phyloP scores from a whole-genome alignment of 2,797 vertebrate genomes.

The Tenualosa thibaudeaui region DNA sequence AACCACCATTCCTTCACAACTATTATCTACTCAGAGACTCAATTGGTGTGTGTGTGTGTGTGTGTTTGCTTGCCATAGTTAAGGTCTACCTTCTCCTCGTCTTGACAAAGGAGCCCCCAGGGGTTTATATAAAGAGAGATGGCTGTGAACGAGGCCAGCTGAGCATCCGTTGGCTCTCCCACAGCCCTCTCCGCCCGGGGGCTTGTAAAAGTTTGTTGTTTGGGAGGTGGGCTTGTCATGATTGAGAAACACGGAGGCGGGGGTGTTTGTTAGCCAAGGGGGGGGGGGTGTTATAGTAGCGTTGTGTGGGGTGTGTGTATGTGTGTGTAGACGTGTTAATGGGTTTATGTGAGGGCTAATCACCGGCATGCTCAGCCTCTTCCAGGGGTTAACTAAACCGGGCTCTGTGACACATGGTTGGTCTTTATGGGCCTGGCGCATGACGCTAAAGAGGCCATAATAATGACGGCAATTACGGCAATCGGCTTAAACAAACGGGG shows the following conservation, averaged over 20 bases:
- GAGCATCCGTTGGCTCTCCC: neutral
- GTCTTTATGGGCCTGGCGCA: slow-evolving; percentile 89
- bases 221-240: slow-evolving; percentile 55
- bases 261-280: slow-evolving; percentile 19
- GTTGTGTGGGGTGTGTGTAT: slow-evolving; percentile 42
- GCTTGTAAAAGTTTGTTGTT: slow-evolving; percentile 23
- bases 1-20: slow-evolving; percentile 51
- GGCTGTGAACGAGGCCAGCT: slow-evolving; percentile 16
- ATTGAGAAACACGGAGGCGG: slow-evolving; percentile 38
- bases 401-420: slow-evolving; percentile 89
- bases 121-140: slow-evolving; percentile 57
- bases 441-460: slow-evolving; percentile 96
- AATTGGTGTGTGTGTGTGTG: slow-evolving; percentile 38
- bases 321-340: slow-evolving; percentile 59
- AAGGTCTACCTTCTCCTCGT: slow-evolving; percentile 49
- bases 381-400: slow-evolving; percentile 91
- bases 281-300: slow-evolving; percentile 52
- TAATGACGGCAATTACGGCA: slow-evolving; percentile 99
- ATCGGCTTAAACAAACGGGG: slow-evolving; percentile 97
- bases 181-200: slow-evolving; percentile 29
- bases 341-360: slow-evolving; percentile 70
- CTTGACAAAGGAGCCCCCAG: slow-evolving; percentile 57
- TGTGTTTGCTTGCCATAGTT: slow-evolving; percentile 43
- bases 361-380: slow-evolving; percentile 66
- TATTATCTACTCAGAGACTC: slow-evolving; percentile 54